phyloP scores from a whole-genome alignment of 2,797 vertebrate genomes.

The Sebastiscus albofasciatus region DNA sequence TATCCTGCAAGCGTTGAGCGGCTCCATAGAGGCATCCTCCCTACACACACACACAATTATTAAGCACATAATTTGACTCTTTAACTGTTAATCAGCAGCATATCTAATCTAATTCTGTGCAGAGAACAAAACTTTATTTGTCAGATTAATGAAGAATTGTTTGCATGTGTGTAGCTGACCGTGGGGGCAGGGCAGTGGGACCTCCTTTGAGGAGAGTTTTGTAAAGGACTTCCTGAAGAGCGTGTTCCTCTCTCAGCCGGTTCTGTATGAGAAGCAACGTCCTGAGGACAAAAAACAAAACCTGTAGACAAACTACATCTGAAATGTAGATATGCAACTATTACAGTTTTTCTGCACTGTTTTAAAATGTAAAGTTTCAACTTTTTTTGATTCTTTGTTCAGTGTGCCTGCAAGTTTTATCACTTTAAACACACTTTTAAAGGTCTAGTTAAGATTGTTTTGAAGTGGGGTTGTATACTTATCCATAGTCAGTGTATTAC shows the following conservation, averaged over 20 bases:
- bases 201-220: conserved; percentile 92
- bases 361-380: neutral
- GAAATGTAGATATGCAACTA: neutral
- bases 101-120: neutral
- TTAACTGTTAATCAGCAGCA: neutral
- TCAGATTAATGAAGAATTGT: neutral
- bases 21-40: conserved; percentile 84
- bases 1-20: conserved; percentile 91
- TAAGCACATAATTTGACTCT: neutral
- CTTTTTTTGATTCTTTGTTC: neutral
- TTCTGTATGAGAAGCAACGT: conserved; percentile 90
- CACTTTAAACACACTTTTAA: neutral
- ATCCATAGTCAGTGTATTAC: too few relatives aligned
- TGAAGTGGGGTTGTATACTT: neutral
- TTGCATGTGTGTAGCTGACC: conserved; percentile 45
- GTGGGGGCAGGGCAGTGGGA: conserved; percentile 88
- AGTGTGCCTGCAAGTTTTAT: neutral
- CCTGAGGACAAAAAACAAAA: conserved; percentile 71
- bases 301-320: neutral
- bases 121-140: neutral
- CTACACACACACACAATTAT: conserved; percentile 69
- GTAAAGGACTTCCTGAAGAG: conserved; percentile 95
- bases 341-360: neutral
- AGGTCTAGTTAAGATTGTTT: neutral
- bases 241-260: conserved; percentile 91